Base-by-base conservation (phyloP, 2,888 invertebrate species). In the Palloptera scutellata region DNA sequence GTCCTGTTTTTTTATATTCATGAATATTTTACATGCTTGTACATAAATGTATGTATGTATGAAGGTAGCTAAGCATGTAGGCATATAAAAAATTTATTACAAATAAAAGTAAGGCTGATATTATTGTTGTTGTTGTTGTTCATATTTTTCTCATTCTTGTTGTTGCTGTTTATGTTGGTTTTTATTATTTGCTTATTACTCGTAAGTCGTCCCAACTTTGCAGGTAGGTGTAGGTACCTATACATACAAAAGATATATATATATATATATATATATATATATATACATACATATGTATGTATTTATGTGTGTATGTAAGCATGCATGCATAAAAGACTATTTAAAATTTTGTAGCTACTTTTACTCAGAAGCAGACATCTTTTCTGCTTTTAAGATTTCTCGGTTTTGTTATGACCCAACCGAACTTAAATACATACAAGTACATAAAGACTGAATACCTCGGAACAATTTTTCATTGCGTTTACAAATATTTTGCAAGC, bases 181-280 rank as follows among this genome's bases (percentile, higher is more conserved):
- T 53, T 53, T 53, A 53, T 53, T 53, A 53, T 53, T 53, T 53
- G 53, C 53, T 53, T 53, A 53, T 53, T 53, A n/a, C n/a, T n/a
- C n/a, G n/a, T n/a, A 53, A 53, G 53, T 53, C 17, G 53, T 53
- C 53, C 13, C 15, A 53, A 53, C 20, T 17, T 53, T 53, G 53
- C 8, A 15, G 48, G n/a, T 48, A n/a, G 13, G 12, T 1, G 1
- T 4, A 5, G 15, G 48, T 48, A 1, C 48, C 13, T n/a, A n/a
- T n/a, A n/a, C n/a, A n/a, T n/a, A n/a, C n/a, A n/a, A n/a, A n/a
- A n/a, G n/a, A 45, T 45, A 45, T 12, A 48, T 12, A 54, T 15
- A 5, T 17, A 15, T 8, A 5, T 17, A 54, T 20, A 54, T 20
- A 5, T 1, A 57, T 41, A 0, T 41, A 3, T n/a, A 41, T 9